Conservation (phyloP, 2,888 invertebrate genomes). For the Synergus gifuensis region DNA sequence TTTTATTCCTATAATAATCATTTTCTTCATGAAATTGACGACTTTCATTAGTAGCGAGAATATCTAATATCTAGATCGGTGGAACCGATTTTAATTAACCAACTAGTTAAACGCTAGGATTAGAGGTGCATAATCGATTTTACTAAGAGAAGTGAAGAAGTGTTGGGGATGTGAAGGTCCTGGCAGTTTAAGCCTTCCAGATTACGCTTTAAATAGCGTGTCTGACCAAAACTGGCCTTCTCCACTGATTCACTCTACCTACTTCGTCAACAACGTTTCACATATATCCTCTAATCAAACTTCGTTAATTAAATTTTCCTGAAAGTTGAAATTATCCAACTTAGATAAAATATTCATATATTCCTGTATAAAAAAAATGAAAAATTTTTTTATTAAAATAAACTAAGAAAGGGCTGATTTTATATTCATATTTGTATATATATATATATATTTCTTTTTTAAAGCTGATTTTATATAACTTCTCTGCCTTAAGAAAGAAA, state of each 20-base stretch:
- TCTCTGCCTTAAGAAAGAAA: conserved; percentile 1
- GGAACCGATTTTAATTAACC: conserved; percentile 31
- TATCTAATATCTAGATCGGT: not conserved
- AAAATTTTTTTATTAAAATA: not conserved
- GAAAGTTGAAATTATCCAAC: not conserved
- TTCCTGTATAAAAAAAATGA: not conserved
- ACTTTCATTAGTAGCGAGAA: not conserved
- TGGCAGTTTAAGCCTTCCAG: conserved; percentile 33
- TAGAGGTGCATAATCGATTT: conserved; percentile 37
- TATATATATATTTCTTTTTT: not conserved
- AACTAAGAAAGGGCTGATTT: not conserved
- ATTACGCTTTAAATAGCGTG: conserved; percentile 20
- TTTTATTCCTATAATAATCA: not conserved
- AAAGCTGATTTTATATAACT: not conserved
- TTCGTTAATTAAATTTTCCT: conserved; percentile 25
- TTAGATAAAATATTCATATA: not conserved
- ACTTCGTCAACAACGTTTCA: conserved; percentile 7
- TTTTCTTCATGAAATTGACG: not conserved
- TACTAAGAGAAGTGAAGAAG: conserved; percentile 23
- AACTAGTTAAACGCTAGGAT: conserved; percentile 22
- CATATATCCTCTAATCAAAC: conserved; percentile 1
- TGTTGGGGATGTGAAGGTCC: conserved; percentile 19
- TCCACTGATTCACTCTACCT: conserved; percentile 5
- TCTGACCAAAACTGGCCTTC: conserved; percentile 20
- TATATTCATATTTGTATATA: not conserved